These are phyloP conservation scores for Sarcophaga caerulescens DNA, from an alignment of 2,888 invertebrate species.

Conservation along the genomic window DNA sequence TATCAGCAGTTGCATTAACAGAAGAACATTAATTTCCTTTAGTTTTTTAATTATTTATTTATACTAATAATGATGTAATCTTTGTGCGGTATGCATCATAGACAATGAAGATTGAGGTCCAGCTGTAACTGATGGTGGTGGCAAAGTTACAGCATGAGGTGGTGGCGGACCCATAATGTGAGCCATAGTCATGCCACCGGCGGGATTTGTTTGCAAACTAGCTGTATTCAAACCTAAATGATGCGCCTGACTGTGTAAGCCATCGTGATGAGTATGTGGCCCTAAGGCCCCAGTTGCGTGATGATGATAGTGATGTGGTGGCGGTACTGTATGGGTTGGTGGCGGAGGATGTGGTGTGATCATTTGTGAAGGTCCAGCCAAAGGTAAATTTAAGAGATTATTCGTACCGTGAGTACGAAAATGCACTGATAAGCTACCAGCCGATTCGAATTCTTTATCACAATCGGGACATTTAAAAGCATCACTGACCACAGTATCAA, in stretches of 20 bases:
- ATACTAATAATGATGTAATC: conserved; percentile 77
- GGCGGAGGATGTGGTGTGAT: conserved; percentile 45
- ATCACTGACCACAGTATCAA: conserved; percentile 72
- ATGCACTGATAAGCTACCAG: conserved; percentile 78
- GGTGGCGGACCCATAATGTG: conserved; percentile 78
- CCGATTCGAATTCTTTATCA: conserved; percentile 79
- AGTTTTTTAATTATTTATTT: conserved; percentile 1
- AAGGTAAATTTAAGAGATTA: conserved; percentile 74
- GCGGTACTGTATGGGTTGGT: conserved; percentile 15
- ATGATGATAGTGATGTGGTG: conserved; percentile 65
- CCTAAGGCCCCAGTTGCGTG: conserved; percentile 68
- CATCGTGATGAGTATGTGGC: conserved; percentile 66
- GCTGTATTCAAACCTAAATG: conserved; percentile 71
- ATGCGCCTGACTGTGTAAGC: conserved; percentile 73
- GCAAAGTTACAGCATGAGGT: conserved; percentile 74
- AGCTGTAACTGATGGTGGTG: conserved; percentile 71
- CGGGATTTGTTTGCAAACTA: conserved; percentile 73
- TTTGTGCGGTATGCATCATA: conserved; percentile 79
- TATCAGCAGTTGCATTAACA: too few relatives aligned
- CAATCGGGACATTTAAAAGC: conserved; percentile 81
- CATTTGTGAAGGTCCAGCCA: conserved; percentile 69
- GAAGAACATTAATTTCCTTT: background rate
- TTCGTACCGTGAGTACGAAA: conserved; percentile 79
- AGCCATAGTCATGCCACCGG: conserved; percentile 74
- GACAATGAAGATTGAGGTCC: conserved; percentile 75